Evolutionary conservation across 2,113 vertebrate species (phyloP), one percentile per base, ranked within the genome.

Genomic region (Leptosomus discolor): DNA sequence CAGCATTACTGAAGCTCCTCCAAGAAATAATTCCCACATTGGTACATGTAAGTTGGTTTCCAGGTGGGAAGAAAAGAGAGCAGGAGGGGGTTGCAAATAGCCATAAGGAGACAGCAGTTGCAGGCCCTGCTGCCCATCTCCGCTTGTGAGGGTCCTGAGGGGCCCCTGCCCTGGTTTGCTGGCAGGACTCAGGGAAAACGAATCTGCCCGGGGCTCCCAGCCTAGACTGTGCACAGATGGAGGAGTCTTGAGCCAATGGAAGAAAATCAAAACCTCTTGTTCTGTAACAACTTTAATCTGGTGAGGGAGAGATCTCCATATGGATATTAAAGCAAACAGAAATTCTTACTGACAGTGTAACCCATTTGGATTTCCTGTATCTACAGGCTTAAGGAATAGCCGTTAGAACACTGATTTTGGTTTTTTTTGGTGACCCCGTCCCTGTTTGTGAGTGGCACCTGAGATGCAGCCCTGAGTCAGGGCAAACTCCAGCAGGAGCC

Each of bases 181-280:
- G 70, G 39, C 90, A 88, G 85, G 17, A 53, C 22, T 85, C 36
- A 19, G 74, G 60, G 67, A 37, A 88, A 65, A 93, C 5, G 1
- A 67, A 67, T 34, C 82, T 30, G 15, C 37, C 71, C 36, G 78
- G 46, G 50, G 61, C 45, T 88, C 70, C 46, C 90, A 73, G 58
- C 36, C 61, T 54, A 7, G 8, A 6, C 27, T 24, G 36, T 45
- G 71, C 58, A 86, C 92, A 94, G 92, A 92, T 90, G 90, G 81
- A 88, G 64, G 45, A 0, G 0, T 78, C 85, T 65, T 61, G 50
- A 93, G 88, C 85, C 85, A 56, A 5, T 6, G 46, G 71, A 80
- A 83, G 63, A 65, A 82, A 96, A 92, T 51, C 68, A 88, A 97
- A 94, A 65, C 71, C 68, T 91, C 56, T 85, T 92, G 82, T 53